Percentiles rank a stretch among this genome's conserved stretches.
Evolutionary conservation across 2,888 invertebrate species (phyloP).

Genomic region (Pseudolycoriella hygida): DNA sequence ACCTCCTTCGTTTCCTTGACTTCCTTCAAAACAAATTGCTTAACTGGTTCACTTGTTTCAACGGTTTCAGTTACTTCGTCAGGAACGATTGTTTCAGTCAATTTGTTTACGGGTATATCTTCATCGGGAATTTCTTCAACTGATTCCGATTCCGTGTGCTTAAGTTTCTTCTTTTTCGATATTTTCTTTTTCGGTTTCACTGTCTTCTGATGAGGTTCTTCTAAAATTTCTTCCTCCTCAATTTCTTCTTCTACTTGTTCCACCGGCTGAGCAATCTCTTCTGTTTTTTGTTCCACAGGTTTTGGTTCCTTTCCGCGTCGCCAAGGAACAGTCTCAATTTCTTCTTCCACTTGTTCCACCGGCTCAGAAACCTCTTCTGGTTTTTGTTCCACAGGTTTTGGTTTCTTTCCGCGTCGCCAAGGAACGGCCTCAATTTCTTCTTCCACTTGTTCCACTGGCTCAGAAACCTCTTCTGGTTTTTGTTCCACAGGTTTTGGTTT

Average conservation of each 20-base stretch:
- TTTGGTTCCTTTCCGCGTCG: slow-evolving; percentile 8
- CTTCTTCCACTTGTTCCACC: slow-evolving; percentile 12
- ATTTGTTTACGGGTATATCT: slow-evolving; percentile 22
- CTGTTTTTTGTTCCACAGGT: slow-evolving; percentile 12
- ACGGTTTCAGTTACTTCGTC: slow-evolving; percentile 18
- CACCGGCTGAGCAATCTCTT: slow-evolving; percentile 13
- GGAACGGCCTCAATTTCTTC: slow-evolving; percentile 7
- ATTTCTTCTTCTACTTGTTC: slow-evolving; percentile 10
- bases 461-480: slow-evolving; percentile 12
- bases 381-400: slow-evolving; percentile 12
- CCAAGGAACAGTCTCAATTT: slow-evolving; percentile 2
- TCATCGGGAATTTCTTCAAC: slow-evolving; percentile 24
- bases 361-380: slow-evolving; percentile 12
- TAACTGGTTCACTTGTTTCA: slow-evolving; percentile 15
- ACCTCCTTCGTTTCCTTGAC: slow-evolving; percentile 11
- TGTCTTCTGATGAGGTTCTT: background rate
- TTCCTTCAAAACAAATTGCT: slow-evolving; percentile 2
- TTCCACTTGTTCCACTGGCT: slow-evolving; percentile 12
- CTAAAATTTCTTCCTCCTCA: slow-evolving; percentile 2
- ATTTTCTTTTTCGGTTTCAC: background rate
- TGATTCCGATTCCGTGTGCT: slow-evolving; percentile 14
- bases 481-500: slow-evolving; percentile 12
- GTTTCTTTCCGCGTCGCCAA: slow-evolving; percentile 3
- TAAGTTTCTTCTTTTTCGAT: background rate
- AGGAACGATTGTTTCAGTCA: slow-evolving; percentile 20